Base-by-base conservation (phyloP, 1,140 invertebrate genomes). In the Orius insidiosus region DNA sequence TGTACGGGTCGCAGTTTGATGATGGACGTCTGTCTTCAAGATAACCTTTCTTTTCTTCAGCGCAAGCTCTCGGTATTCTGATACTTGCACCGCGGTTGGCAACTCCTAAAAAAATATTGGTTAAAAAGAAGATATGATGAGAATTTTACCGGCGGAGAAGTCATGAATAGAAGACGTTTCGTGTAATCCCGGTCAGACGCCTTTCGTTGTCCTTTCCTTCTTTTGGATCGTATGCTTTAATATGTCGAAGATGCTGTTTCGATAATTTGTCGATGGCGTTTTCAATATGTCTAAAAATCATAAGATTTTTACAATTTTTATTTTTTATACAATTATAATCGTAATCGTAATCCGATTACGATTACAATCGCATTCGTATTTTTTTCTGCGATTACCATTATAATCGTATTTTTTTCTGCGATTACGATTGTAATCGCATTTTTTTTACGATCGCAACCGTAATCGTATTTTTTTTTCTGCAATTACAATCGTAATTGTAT, bases 1-100 rank as follows among this genome's bases (percentile, higher is more conserved):
- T 60, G 64, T 95, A 94, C 0, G 90, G 89, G 63, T 95, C 89
- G 59, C 85, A 88, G 65, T 96, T 96, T 50, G 88, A 90, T 3
- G 89, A 76, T 8, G 92, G 92, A 58, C 92, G 70, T 49, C 92
- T 70, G 63, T 97, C 92, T 62, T 97, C 92, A 47, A 96, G 64
- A 59, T 95, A 96, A 2, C 90, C 92, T 58, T 80, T 80, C n/a
- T n/a, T 80, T 1, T 87, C 81, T 54, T 89, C 85, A 2, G 85
- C 85, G 10, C 85, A 81, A 1, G 68, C 68, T 5, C 84, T 72
- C 9, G 86, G 84, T 59, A 89, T 87, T 42, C 85, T 72, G 55
- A 88, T 79, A 59, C 80, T 84, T 58, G 74, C 76, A 11, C 74
- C 77, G 46, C 84, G 74, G 56, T 82, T 85, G 1, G 84, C 85